A percentile compares a stretch with the other conserved stretches of the same genome.
Conservation (phyloP, 2,797 vertebrate species). For the Eulemur albifrons region DNA sequence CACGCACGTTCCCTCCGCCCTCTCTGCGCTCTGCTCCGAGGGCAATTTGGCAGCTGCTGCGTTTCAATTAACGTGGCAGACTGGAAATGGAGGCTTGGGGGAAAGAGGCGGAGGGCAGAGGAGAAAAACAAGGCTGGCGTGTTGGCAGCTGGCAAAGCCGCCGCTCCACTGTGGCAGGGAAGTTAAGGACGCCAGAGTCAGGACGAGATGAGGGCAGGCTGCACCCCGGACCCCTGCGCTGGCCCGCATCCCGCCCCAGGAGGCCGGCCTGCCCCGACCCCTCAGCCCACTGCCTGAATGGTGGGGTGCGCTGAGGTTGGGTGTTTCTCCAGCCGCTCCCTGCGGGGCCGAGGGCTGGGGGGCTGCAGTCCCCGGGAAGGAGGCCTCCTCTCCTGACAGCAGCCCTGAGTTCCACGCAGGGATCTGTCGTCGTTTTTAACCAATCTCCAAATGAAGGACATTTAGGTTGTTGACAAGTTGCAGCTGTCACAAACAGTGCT, state of each 20-base stretch:
- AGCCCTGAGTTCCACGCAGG: fast-evolving
- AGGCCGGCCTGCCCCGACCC: neutral
- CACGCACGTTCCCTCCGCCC: neutral
- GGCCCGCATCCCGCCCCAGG: neutral
- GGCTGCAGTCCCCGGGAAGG: neutral
- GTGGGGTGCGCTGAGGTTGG: fast-evolving
- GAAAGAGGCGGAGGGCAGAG: neutral
- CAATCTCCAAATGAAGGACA: neutral
- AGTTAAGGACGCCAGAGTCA: neutral
- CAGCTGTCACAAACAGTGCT: neutral
- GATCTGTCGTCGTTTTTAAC: neutral
- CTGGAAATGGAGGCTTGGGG: neutral
- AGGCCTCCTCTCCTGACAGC: neutral
- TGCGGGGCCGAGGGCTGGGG: neutral
- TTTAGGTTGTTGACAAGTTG: neutral
- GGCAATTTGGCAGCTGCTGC: constrained; percentile 31
- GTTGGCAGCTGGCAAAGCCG: neutral
- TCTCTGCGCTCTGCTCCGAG: neutral
- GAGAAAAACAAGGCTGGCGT: neutral
- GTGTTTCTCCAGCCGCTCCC: too few species aligned
- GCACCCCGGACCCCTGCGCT: neutral
- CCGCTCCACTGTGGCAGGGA: neutral
- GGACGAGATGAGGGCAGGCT: neutral
- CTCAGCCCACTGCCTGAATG: neutral
- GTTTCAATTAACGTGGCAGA: constrained; percentile 32